phyloP scores from a whole-genome alignment of 2,797 vertebrate species.

The Girardinus metallicus region DNA sequence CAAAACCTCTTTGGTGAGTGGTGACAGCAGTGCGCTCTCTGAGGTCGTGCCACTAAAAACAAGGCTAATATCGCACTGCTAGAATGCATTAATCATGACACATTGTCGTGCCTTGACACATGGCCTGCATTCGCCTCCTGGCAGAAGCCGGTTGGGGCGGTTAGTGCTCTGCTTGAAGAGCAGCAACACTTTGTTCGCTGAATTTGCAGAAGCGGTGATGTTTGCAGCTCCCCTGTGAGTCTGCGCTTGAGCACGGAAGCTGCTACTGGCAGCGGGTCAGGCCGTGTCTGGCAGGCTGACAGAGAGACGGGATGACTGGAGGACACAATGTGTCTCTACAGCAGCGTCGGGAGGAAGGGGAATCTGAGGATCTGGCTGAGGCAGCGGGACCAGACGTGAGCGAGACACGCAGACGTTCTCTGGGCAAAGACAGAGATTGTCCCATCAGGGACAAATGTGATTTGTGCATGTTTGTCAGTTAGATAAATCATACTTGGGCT shows the following conservation, averaged over 20 bases:
- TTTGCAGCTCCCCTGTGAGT: slow-evolving; percentile 59
- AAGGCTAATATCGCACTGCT: slow-evolving; percentile 46
- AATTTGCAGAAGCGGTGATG: slow-evolving; percentile 44
- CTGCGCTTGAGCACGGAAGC: slow-evolving; percentile 53
- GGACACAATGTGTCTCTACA: slow-evolving; percentile 43
- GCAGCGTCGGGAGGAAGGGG: slow-evolving; percentile 31
- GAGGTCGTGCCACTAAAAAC: slow-evolving; percentile 43
- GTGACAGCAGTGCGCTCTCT: slow-evolving; percentile 53
- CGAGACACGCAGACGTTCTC: slow-evolving; percentile 55
- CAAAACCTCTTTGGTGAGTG: slow-evolving; percentile 42
- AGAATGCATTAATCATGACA: slow-evolving; percentile 50
- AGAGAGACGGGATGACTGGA: slow-evolving; percentile 42
- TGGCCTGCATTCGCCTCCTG: slow-evolving; percentile 30
- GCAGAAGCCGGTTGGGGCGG: slow-evolving; percentile 9
- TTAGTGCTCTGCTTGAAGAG: slow-evolving; percentile 26
- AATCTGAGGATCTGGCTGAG: slow-evolving; percentile 40
- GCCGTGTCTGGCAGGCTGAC: slow-evolving; percentile 49
- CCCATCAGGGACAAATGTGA: slow-evolving; percentile 31
- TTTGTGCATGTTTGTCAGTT: slow-evolving; percentile 30
- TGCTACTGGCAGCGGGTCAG: slow-evolving; percentile 52
- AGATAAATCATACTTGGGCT: slow-evolving; percentile 72
- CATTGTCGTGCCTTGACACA: slow-evolving; percentile 32
- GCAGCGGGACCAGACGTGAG: slow-evolving; percentile 35
- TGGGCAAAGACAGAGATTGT: slow-evolving; percentile 56
- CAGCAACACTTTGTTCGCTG: slow-evolving; percentile 29